Percentiles rank a stretch among this genome's conserved stretches.
Conservation (phyloP, 2,113 vertebrate genomes). For the Oreochromis tanganicae region DNA sequence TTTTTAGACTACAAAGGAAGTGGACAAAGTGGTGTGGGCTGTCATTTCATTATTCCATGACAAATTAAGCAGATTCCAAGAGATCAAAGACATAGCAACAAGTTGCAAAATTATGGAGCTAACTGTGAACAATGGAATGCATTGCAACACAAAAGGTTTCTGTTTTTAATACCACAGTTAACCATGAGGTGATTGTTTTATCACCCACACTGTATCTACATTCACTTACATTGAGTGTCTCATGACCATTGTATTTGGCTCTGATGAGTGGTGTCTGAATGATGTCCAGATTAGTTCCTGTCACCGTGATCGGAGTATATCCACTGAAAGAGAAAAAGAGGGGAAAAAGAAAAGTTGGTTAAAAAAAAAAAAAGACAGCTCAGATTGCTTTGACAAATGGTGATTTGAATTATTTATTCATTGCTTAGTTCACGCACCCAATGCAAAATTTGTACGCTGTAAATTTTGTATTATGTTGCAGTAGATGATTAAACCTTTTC, state of each 20-base stretch:
- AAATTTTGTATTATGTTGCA: background rate
- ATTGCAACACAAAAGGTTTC: background rate
- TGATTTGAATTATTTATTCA: background rate
- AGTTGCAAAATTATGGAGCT: background rate
- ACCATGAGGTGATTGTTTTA: background rate
- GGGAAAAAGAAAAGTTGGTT: background rate
- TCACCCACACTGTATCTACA: background rate
- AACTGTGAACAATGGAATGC: background rate
- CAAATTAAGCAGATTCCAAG: background rate
- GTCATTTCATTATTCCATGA: background rate
- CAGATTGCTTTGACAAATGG: background rate
- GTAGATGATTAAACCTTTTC: background rate
- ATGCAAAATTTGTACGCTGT: background rate
- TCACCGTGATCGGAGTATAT: constrained; percentile 89
- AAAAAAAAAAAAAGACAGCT: background rate
- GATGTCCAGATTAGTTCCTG: constrained; percentile 94
- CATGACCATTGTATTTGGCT: constrained; percentile 88
- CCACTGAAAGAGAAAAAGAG: constrained; percentile 71
- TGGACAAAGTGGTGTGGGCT: background rate
- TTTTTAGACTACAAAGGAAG: background rate
- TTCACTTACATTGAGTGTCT: constrained; percentile 88
- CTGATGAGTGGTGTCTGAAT: constrained; percentile 96
- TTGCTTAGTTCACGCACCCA: background rate
- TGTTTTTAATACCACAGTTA: background rate
- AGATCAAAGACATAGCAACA: background rate